Evolutionary conservation across 2,113 vertebrate species (phyloP), one percentile per base, ranked within the genome.

Genomic region (Petrocephalus microphthalmus): DNA sequence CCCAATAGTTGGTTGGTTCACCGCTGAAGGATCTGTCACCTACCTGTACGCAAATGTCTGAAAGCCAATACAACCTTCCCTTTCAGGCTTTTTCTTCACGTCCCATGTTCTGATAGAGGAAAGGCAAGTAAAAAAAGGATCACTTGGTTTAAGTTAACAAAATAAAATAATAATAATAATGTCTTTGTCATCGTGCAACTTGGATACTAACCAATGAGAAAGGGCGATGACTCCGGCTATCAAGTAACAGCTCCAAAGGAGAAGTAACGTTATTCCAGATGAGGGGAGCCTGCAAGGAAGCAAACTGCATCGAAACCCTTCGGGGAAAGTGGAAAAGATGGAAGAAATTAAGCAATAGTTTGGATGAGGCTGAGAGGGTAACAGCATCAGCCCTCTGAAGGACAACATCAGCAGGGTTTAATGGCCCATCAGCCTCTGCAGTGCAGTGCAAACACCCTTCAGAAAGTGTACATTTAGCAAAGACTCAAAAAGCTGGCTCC

Each of bases 41-140:
- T 33, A 86, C 85, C 85, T 86, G 54, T 64, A 71, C 22, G 37
- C 87, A 89, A 64, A 19, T 53, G 82, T 56, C 17, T 25, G 67
- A 90, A 71, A 90, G 47, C 67, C 60, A 56, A 88, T 84, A 60
- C 64, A 87, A 87, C 88, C 87, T 92, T 87, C 85, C 81, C 86
- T 42, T 86, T 91, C 90, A 91, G n/a, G 74, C 78, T 1, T 87
- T 74, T 90, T 87, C 88, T 53, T 85, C 60, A 45, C 60, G 52
- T 83, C 54, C 89, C 92, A 92, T 91, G 87, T 53, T 90, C 92
- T 93, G 53, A 53, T 47, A 53, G 83, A 87, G 15, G 74, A 11
- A 67, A 86, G 84, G 13, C 22, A 2, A 17, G 13, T 84, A 37
- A 25, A 47, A 81, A 13, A 37, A 5, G 33, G 5, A 13, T 29